phyloP scores from a whole-genome alignment of 2,113 vertebrate genomes.

The Hypocryptadius cinnamomeus region DNA sequence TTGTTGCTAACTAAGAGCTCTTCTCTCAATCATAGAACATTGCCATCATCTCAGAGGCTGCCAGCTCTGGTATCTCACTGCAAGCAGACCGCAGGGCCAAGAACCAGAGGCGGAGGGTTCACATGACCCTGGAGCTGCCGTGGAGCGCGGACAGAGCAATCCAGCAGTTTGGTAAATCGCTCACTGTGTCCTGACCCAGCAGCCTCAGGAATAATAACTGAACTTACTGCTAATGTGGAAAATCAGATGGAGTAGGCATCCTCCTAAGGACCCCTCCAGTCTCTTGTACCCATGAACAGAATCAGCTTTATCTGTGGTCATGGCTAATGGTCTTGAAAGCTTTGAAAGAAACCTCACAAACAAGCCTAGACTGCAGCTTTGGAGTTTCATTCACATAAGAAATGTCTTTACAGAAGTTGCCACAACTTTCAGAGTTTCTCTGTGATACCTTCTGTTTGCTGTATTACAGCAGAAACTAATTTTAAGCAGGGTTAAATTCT shows the following conservation, averaged over 20 bases:
- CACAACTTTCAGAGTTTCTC: background rate
- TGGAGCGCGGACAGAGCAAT: constrained; percentile 98
- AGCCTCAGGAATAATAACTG: background rate
- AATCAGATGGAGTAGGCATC: background rate
- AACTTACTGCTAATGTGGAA: background rate
- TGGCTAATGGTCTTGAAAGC: background rate
- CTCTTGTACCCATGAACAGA: background rate
- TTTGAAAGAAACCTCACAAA: background rate
- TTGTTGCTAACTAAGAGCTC: background rate
- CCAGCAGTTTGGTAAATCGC: constrained; percentile 89
- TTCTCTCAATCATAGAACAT: constrained; percentile 80
- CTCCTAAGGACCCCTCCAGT: background rate
- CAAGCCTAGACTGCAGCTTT: background rate
- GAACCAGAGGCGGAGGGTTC: constrained; percentile 92
- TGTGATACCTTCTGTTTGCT: background rate
- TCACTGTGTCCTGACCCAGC: background rate
- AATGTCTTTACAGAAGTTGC: background rate
- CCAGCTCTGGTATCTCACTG: constrained; percentile 95
- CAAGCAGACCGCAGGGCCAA: constrained; percentile 95
- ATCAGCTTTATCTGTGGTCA: background rate
- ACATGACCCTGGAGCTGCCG: constrained; percentile 95
- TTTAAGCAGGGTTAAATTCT: background rate
- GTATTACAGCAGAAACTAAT: background rate
- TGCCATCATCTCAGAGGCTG: constrained; percentile 96
- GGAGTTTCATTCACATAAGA: too few relatives aligned